Percentiles rank a stretch among this genome's conserved stretches.
Evolutionary conservation across 1,140 invertebrate species (phyloP).

Genomic region (Coboldia fuscipes): DNA sequence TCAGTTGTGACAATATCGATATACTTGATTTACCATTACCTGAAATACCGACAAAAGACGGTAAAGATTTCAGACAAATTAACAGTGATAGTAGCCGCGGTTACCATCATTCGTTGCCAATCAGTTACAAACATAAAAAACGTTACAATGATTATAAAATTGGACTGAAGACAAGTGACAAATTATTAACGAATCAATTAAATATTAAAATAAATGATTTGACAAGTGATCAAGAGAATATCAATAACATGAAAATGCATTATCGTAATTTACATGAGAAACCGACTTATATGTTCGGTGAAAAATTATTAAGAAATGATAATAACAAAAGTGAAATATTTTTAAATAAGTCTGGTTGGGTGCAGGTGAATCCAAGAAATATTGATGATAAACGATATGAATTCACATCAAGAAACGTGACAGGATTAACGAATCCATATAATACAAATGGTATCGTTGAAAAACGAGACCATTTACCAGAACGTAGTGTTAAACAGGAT

Average conservation of each 20-base stretch:
- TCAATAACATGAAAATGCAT: conserved; percentile 3
- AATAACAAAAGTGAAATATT: conserved; percentile 11
- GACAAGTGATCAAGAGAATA: neutral
- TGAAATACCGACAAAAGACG: conserved; percentile 14
- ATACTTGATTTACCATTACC: conserved; percentile 16
- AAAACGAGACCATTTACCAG: conserved; percentile 1
- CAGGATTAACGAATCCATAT: neutral
- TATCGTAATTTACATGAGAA: conserved; percentile 3
- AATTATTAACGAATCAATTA: too few relatives aligned
- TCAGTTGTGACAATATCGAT: conserved; percentile 19
- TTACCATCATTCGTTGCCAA: conserved; percentile 1
- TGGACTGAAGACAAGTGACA: too few relatives aligned
- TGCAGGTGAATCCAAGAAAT: conserved; percentile 16
- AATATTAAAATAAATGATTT: neutral
- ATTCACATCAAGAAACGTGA: too few relatives aligned
- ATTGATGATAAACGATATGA: too few relatives aligned
- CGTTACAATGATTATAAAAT: neutral
- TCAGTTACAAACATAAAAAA: conserved; percentile 1
- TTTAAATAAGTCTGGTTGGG: conserved; percentile 20
- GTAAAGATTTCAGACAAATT: conserved; percentile 9
- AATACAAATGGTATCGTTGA: neutral
- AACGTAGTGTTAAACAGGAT: neutral
- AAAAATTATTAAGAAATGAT: conserved; percentile 7
- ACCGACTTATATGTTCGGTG: conserved; percentile 16
- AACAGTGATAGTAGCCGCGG: neutral